Conservation (phyloP, 2,113 vertebrate species). For the Cyanoderma ruficeps region DNA sequence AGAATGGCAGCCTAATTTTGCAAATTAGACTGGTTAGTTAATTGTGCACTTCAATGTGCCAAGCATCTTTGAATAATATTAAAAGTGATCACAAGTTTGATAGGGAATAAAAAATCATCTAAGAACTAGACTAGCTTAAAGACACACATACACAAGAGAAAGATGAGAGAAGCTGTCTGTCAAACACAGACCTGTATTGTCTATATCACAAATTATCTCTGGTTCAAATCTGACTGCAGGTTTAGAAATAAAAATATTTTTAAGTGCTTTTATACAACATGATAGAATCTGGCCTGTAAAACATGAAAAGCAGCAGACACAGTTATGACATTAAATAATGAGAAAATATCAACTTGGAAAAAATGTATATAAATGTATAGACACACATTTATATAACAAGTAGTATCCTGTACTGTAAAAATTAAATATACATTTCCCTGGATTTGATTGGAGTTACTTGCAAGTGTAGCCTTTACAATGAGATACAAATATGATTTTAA, state of each 20-base stretch:
- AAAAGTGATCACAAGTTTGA: conserved; percentile 4
- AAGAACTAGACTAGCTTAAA: neutral
- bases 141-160: neutral
- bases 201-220: neutral
- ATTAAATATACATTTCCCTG: neutral
- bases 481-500: neutral
- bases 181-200: neutral
- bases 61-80: conserved; percentile 17
- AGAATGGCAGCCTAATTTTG: conserved; percentile 45
- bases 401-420: neutral
- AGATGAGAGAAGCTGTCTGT: neutral
- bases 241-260: neutral
- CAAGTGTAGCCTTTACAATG: neutral
- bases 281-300: neutral
- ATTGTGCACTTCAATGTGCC: conserved; percentile 3
- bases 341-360: neutral
- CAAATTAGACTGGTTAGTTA: conserved; percentile 53
- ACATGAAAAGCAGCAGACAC: neutral
- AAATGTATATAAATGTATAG: too few species aligned
- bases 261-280: neutral
- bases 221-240: neutral
- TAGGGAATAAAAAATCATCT: neutral
- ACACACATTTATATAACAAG: rapidly evolving
- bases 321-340: neutral
- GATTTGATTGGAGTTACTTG: neutral